A percentile compares a stretch with the other conserved stretches of the same genome.
Conservation (phyloP, 2,888 invertebrate species). For the Euspilapteryx auroguttella region DNA sequence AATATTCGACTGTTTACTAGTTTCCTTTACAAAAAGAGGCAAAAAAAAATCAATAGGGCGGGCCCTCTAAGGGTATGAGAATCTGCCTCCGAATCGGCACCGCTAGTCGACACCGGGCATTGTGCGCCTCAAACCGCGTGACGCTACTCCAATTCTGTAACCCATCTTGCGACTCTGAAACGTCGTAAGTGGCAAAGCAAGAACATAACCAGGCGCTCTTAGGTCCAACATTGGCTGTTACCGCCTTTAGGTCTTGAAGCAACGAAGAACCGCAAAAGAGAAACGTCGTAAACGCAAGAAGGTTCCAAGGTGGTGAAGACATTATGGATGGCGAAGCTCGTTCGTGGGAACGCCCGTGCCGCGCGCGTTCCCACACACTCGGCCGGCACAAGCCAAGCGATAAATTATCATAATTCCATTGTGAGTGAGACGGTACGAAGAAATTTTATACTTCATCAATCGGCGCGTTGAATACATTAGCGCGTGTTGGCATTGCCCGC, state of each 20-base stretch:
- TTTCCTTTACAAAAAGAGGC: no score
- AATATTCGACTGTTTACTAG: no score
- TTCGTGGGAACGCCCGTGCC: constrained; percentile 61
- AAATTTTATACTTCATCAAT: constrained; percentile 62
- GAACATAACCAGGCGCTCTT: constrained; percentile 16
- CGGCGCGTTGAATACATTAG: constrained; percentile 58
- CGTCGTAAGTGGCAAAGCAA: constrained; percentile 24
- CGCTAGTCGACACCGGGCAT: constrained; percentile 53
- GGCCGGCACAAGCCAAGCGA: constrained; percentile 60
- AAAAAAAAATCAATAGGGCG: no score
- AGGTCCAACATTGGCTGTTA: constrained; percentile 12
- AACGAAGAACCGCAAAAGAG: constrained; percentile 9
- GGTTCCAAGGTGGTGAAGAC: constrained; percentile 17
- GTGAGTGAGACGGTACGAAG: constrained; percentile 61
- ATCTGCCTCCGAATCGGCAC: no score
- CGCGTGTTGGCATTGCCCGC: constrained; percentile 52
- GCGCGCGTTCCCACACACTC: constrained; percentile 62
- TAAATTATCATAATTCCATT: constrained; percentile 63
- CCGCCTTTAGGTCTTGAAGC: constrained; percentile 17
- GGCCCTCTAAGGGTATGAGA: no score
- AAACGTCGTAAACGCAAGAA: constrained; percentile 30
- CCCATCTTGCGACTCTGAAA: constrained; percentile 21
- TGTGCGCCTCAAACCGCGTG: constrained; percentile 57
- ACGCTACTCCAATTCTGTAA: constrained; percentile 61
- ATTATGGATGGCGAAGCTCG: constrained; percentile 22